Conservation (phyloP, 2,113 vertebrate genomes). For the Emydocephalus ijimae region DNA sequence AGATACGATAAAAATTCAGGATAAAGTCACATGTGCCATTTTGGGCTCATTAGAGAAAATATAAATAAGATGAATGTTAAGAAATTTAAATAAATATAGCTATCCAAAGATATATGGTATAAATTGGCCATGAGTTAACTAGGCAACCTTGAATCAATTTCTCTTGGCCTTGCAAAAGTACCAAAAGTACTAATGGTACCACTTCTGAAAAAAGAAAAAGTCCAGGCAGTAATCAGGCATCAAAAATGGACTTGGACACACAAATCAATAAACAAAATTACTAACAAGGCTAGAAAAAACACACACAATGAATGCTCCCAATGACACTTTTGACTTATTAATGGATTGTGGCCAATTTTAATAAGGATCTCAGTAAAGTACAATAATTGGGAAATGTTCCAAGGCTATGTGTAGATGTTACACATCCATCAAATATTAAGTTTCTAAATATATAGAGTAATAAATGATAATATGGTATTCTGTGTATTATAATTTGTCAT, state of each 20-base stretch:
- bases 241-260: not conserved
- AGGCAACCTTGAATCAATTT: not conserved
- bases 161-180: not conserved
- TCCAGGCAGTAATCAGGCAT: not conserved
- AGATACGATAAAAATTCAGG: not conserved
- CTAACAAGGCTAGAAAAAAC: not conserved
- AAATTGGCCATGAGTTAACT: not conserved
- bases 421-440: not conserved
- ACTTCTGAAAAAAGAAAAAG: not conserved
- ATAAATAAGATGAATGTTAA: not conserved
- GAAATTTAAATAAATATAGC: not conserved
- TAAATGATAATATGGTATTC: not conserved
- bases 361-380: too few relatives aligned
- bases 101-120: not conserved
- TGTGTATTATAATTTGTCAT: not conserved
- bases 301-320: not conserved
- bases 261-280: not conserved
- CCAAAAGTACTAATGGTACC: not conserved
- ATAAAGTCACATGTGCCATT: not conserved
- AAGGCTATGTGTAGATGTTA: not conserved
- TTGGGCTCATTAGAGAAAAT: not conserved
- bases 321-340: not conserved
- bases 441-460: not conserved
- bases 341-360: not conserved
- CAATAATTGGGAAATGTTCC: not conserved